Base-by-base conservation (phyloP, 2,888 invertebrate species). In the Drosophila flavopinicola region DNA sequence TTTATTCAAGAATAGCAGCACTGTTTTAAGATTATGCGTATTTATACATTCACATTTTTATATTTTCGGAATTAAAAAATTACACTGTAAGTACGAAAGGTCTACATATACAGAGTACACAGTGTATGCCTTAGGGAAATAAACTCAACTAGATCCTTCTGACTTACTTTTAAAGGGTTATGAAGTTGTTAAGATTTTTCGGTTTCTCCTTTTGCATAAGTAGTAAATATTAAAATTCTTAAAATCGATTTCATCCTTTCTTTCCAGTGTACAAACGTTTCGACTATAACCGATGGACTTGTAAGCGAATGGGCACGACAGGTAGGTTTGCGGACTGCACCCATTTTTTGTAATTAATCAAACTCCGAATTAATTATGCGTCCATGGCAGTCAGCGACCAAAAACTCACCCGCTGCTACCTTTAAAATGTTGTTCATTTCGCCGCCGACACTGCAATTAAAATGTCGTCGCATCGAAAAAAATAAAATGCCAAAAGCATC, bases 311-410 rank as follows among this genome's bases (percentile, higher is more conserved):
- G 32, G 25, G 30, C 10, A 23, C 15, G 30, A 11, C 44, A 32
- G 33, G 35, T 56, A 37, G 25, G 5, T 27, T 25, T 24, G 23
- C 13, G 32, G 45, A 44, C 35, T 42, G 52, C 49, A 49, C 23
- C 42, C 44, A 51, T 63, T 61, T 60, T 44, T 58, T 61, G 57
- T 75, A 79, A 82, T 84, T 85, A 82, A 84, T 86, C 84, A 84
- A 84, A 76, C 69, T 68, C 51, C 42, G 77, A 78, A 78, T 84
- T 83, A 80, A 80, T 83, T 84, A 83, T 76, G 78, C 73, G 66
- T 41, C 53, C 23, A 59, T 48, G 53, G 58, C 37, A 47, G 35
- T 45, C 48, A 45, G 35, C 15, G 17, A 41, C 7, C 27, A 23
- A 32, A 67, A 45, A 41, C 35, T 32, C 32, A 27, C 20, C 38